These are phyloP conservation scores for Cordylochernes scorpioides DNA, from an alignment of 2,888 invertebrate genomes.

Conservation along the genomic window DNA sequence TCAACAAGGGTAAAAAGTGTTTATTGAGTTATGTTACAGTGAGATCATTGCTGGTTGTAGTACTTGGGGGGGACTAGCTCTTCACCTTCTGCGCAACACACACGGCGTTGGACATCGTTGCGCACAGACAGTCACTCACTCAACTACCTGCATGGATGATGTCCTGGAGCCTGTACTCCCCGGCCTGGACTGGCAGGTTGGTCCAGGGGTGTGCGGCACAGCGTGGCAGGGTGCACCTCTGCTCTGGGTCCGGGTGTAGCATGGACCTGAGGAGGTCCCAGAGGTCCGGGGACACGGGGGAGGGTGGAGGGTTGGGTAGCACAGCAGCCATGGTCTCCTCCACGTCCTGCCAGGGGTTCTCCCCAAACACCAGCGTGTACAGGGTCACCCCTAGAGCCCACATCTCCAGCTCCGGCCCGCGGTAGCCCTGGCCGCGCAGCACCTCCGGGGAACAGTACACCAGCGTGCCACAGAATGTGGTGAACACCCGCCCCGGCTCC, in stretches of 20 bases:
- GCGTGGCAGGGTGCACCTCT: conserved; percentile 31
- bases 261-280: conserved; percentile 30
- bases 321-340: conserved; percentile 39
- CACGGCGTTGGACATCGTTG: too few species aligned
- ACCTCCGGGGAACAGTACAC: conserved; percentile 51
- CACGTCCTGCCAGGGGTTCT: conserved; percentile 43
- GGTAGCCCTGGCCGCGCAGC: conserved; percentile 38
- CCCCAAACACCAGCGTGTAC: conserved; percentile 41
- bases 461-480: conserved; percentile 44
- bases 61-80: too few species aligned
- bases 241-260: conserved; percentile 33
- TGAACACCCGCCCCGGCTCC: conserved; percentile 33
- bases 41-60: too few species aligned
- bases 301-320: conserved; percentile 33
- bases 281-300: conserved; percentile 20
- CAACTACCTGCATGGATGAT: too few species aligned
- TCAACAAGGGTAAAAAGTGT: too few species aligned
- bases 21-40: too few species aligned
- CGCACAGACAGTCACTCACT: too few species aligned
- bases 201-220: conserved; percentile 35
- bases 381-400: conserved; percentile 48
- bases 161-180: too few species aligned
- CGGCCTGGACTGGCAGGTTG: conserved; percentile 33
- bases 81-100: too few species aligned
- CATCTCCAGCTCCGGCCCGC: conserved; percentile 43